Evolutionary conservation across 37 sponge, comb jelly and placozoan species (phyloP).

Genomic region (Geodia barretti): DNA sequence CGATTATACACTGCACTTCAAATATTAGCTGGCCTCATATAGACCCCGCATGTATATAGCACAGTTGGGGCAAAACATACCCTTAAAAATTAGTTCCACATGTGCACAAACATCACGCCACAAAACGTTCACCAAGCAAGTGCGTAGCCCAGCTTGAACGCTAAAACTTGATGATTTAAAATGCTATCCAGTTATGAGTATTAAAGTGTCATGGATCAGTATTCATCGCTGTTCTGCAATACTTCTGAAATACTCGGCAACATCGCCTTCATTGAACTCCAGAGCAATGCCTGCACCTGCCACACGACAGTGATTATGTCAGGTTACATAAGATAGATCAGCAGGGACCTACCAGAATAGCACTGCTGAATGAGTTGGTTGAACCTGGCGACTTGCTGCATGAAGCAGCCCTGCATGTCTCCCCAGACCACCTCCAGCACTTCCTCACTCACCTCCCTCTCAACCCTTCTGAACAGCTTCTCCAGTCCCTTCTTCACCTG

Average conservation of each 20-base stretch:
- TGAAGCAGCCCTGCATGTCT: slow-evolving; percentile 84
- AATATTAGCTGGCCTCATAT: too few relatives aligned
- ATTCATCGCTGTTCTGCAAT: slow-evolving; percentile 11
- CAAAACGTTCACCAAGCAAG: too few relatives aligned
- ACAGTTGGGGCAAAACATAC: too few relatives aligned
- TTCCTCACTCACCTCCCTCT: slow-evolving; percentile 89
- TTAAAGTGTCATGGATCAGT: background rate
- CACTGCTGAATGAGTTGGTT: slow-evolving; percentile 71
- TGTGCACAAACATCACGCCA: too few relatives aligned
- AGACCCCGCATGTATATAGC: too few relatives aligned
- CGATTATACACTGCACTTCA: too few relatives aligned
- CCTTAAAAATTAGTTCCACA: too few relatives aligned
- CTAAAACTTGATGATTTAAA: background rate
- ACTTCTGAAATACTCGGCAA: slow-evolving; percentile 52
- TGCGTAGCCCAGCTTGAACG: background rate
- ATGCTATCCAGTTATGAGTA: too few relatives aligned
- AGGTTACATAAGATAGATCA: background rate
- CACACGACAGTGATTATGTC: background rate
- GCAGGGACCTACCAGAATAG: slow-evolving; percentile 56
- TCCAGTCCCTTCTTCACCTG: slow-evolving; percentile 91
- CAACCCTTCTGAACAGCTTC: slow-evolving; percentile 81
- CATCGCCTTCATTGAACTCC: slow-evolving; percentile 77
- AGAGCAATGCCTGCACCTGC: slow-evolving; percentile 65
- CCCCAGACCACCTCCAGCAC: slow-evolving; percentile 90
- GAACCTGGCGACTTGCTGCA: slow-evolving; percentile 72